phyloP scores from a whole-genome alignment of 2,888 invertebrate species.

The Drosophila mimica region DNA sequence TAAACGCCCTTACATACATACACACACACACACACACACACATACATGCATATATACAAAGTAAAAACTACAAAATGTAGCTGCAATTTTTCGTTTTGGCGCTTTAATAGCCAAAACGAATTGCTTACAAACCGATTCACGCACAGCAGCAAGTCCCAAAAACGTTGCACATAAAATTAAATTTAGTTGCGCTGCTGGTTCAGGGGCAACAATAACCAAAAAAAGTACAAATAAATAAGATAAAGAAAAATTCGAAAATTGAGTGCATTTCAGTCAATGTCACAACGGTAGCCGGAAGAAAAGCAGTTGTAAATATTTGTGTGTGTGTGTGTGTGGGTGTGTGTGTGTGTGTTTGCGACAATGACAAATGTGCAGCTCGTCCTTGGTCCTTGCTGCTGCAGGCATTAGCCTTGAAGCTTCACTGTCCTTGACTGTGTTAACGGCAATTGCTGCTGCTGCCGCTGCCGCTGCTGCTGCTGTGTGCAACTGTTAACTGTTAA shows the following conservation, averaged over 20 bases:
- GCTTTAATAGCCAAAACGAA: constrained; percentile 74
- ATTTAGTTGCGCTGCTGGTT: constrained; percentile 72
- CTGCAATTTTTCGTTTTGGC: constrained; percentile 47
- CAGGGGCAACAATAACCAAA: constrained; percentile 14
- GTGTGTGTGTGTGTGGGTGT: background rate
- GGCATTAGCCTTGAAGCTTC: constrained; percentile 58
- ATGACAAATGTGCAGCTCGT: constrained; percentile 51
- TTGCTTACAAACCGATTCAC: constrained; percentile 64
- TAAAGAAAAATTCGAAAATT: background rate
- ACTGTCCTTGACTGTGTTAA: constrained; percentile 58
- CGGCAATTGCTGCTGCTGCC: constrained; percentile 33
- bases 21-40: constrained; percentile 9
- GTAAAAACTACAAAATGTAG: constrained; percentile 24
- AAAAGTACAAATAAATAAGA: background rate
- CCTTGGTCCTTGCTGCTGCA: constrained; percentile 48
- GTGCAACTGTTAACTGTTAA: constrained; percentile 55
- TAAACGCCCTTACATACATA: constrained; percentile 9
- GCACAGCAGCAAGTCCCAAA: constrained; percentile 64
- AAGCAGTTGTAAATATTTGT: constrained; percentile 65
- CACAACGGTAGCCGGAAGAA: constrained; percentile 62
- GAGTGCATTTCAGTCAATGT: constrained; percentile 48
- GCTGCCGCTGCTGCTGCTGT: constrained; percentile 18
- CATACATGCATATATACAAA: constrained; percentile 1
- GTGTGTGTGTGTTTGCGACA: constrained; percentile 1
- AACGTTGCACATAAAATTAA: constrained; percentile 62